A percentile compares a stretch with the other conserved stretches of the same genome.
phyloP scores from a whole-genome alignment of 35 echinoderm and acorn worm species.

The Ophiothrix spiculata region DNA sequence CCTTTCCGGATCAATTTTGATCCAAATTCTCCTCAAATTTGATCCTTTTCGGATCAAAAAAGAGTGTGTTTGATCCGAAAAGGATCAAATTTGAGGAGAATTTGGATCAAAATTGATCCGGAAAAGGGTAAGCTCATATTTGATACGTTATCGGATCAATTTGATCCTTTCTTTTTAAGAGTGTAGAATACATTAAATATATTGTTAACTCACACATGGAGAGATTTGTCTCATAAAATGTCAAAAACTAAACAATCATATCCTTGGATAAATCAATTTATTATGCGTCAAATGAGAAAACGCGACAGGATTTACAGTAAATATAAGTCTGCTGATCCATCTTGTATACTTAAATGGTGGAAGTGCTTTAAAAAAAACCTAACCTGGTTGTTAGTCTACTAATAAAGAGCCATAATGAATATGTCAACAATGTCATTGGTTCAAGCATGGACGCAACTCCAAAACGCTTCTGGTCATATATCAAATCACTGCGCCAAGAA shows the following conservation, averaged over 20 bases:
- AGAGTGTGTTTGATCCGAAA: no score
- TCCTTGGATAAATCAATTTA: conserved; percentile 8
- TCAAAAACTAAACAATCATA: conserved; percentile 31
- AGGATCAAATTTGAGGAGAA: no score
- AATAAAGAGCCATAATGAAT: conserved; percentile 1
- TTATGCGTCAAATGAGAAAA: conserved; percentile 37
- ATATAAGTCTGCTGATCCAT: neutral
- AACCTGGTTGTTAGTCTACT: conserved; percentile 18
- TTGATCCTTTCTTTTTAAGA: no score
- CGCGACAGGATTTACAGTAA: neutral
- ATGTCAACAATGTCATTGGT: conserved; percentile 23
- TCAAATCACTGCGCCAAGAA: neutral
- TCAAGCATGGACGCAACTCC: conserved; percentile 21
- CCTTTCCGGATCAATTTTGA: no score
- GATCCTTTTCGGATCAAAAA: no score
- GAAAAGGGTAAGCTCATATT: no score
- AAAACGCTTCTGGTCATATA: conserved; percentile 21
- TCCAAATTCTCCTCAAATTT: no score
- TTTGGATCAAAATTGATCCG: no score
- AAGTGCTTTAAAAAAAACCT: conserved; percentile 9
- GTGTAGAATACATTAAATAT: no score
- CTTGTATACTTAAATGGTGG: neutral
- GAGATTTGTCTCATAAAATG: conserved; percentile 12
- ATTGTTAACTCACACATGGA: conserved; percentile 21
- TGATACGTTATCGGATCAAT: no score